phyloP scores from a whole-genome alignment of 2,113 vertebrate species.

The Prunella fulvescens region DNA sequence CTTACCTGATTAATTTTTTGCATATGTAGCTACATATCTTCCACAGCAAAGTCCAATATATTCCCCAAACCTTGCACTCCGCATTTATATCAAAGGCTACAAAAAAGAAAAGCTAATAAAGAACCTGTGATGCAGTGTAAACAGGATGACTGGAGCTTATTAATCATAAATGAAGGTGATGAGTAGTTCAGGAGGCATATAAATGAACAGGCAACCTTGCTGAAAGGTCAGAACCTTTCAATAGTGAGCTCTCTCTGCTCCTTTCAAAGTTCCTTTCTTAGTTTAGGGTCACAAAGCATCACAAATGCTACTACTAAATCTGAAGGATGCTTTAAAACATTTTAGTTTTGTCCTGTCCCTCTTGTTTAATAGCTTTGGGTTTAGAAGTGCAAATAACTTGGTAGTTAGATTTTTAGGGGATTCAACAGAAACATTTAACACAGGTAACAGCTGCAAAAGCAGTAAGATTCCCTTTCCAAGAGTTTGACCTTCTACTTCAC shows the following conservation, averaged over 20 bases:
- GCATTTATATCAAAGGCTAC: constrained; percentile 31
- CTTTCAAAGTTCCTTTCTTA: constrained; percentile 39
- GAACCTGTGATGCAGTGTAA: constrained; percentile 44
- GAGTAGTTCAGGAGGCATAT: constrained; percentile 59
- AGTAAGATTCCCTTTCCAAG: not conserved
- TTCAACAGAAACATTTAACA: not conserved
- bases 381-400: not conserved
- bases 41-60: constrained; percentile 15
- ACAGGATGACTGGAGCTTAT: constrained; percentile 66
- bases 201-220: constrained; percentile 64
- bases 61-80: constrained; percentile 8
- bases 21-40: not conserved
- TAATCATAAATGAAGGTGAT: constrained; percentile 67
- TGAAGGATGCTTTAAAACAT: not conserved
- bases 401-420: not conserved
- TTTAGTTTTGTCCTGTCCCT: not conserved
- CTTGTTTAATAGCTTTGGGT: not conserved
- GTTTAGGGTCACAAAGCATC: constrained; percentile 18
- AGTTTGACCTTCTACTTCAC: not conserved
- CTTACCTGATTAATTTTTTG: constrained; percentile 13
- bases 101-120: constrained; percentile 65
- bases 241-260: constrained; percentile 45
- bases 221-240: constrained; percentile 68
- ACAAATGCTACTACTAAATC: not conserved
- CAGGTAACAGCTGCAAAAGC: not conserved